Percentiles rank a stretch among this genome's conserved stretches.
These are phyloP conservation scores for Atta texana DNA, from an alignment of 1,140 invertebrate genomes.

Conservation along the genomic window DNA sequence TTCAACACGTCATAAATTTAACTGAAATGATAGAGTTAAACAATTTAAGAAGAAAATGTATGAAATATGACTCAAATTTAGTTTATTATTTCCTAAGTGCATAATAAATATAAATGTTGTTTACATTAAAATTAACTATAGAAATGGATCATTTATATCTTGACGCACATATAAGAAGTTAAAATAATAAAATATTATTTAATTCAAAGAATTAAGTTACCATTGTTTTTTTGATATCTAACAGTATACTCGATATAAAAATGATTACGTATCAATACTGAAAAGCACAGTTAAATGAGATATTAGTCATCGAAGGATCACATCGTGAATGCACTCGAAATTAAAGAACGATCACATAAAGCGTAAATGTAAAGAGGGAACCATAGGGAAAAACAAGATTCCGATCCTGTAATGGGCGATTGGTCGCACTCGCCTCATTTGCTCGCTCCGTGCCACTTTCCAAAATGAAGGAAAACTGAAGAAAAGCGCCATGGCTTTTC, in stretches of 20 bases:
- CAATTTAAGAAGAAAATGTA: too few relatives aligned
- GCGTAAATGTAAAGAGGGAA: not conserved
- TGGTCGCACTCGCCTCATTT: constrained; percentile 32
- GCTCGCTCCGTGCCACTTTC: constrained; percentile 28
- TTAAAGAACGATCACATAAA: constrained; percentile 23
- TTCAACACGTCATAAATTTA: too few relatives aligned
- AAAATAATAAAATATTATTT: too few relatives aligned
- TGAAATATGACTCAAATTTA: too few relatives aligned
- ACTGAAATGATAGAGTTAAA: too few relatives aligned
- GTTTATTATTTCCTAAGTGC: too few relatives aligned
- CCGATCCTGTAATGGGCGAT: constrained; percentile 4
- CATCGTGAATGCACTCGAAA: not conserved
- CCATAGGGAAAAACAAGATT: constrained; percentile 7
- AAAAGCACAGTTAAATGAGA: not conserved
- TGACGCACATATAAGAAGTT: too few relatives aligned
- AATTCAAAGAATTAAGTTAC: too few relatives aligned
- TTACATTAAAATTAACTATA: too few relatives aligned
- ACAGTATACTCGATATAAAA: not conserved
- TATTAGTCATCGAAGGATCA: constrained; percentile 5
- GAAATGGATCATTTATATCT: too few relatives aligned
- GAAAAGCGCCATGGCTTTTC: not conserved
- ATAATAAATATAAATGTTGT: too few relatives aligned
- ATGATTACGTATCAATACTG: not conserved
- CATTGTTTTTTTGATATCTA: too few relatives aligned
- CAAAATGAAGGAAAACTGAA: constrained; percentile 31